phyloP scores from a whole-genome alignment of 2,113 vertebrate species.

The Clupea harengus region DNA sequence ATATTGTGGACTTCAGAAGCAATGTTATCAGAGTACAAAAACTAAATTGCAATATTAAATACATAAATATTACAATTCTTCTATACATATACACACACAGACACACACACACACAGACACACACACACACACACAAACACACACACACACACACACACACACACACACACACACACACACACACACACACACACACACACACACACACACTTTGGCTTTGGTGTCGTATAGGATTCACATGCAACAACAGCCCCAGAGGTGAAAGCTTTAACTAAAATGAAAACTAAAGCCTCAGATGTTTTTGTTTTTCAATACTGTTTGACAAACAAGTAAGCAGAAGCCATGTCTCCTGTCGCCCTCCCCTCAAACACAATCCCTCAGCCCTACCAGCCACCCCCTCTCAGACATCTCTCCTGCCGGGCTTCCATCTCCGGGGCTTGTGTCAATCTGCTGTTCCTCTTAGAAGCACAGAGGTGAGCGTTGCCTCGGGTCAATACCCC shows the following conservation, averaged over 20 bases:
- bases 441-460: neutral
- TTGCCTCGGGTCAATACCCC: too few relatives aligned
- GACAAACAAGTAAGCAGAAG: neutral
- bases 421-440: neutral
- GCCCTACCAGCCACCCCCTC: neutral
- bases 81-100: too few relatives aligned
- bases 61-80: too few relatives aligned
- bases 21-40: too few relatives aligned
- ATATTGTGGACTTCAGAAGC: too few relatives aligned
- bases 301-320: neutral
- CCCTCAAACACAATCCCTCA: neutral
- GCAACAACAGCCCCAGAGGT: slow-evolving; percentile 35
- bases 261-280: slow-evolving; percentile 24
- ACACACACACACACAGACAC: too few relatives aligned
- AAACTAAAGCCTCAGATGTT: neutral
- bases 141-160: too few relatives aligned
- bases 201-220: neutral
- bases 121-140: too few relatives aligned
- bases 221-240: neutral
- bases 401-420: neutral
- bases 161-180: slow-evolving; percentile 20
- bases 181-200: slow-evolving; percentile 20
- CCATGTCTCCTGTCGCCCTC: neutral
- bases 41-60: too few relatives aligned
- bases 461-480: too few relatives aligned